Evolutionary conservation across 2,888 invertebrate species (phyloP).

Genomic region (Heliconius sara): DNA sequence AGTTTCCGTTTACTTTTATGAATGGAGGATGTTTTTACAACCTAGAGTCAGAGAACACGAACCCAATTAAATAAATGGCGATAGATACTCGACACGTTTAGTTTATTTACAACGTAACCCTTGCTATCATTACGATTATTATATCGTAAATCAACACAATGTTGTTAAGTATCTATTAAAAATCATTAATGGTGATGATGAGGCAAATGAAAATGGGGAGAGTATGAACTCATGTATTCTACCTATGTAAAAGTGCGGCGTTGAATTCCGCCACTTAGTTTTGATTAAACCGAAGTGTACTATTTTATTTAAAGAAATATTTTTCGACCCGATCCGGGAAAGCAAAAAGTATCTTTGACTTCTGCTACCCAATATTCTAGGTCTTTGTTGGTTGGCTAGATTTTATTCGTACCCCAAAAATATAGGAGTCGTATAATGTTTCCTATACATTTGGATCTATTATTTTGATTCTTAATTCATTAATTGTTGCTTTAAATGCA

Average conservation of each 20-base stretch:
- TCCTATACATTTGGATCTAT: too few relatives aligned
- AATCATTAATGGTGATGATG: not conserved
- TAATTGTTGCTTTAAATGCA: too few relatives aligned
- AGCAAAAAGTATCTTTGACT: not conserved
- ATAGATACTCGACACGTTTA: constrained; percentile 31
- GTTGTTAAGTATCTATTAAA: constrained; percentile 9
- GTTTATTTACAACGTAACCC: constrained; percentile 22
- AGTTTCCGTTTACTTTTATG: constrained; percentile 3
- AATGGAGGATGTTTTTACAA: constrained; percentile 26
- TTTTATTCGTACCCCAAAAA: too few relatives aligned
- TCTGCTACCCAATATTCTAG: too few relatives aligned
- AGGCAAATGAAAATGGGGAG: not conserved
- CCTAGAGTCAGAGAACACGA: constrained; percentile 12
- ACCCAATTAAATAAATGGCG: constrained; percentile 40
- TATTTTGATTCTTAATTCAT: too few relatives aligned
- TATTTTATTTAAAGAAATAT: not conserved
- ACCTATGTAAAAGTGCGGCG: not conserved
- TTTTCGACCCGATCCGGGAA: not conserved
- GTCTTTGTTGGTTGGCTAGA: too few relatives aligned
- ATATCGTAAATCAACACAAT: constrained; percentile 30
- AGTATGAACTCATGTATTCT: not conserved
- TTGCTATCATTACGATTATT: constrained; percentile 27
- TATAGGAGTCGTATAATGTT: too few relatives aligned
- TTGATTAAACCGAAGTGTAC: not conserved
- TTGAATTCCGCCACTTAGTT: not conserved